phyloP scores from a whole-genome alignment of 2,888 invertebrate genomes.

The Callimorpha dominula region DNA sequence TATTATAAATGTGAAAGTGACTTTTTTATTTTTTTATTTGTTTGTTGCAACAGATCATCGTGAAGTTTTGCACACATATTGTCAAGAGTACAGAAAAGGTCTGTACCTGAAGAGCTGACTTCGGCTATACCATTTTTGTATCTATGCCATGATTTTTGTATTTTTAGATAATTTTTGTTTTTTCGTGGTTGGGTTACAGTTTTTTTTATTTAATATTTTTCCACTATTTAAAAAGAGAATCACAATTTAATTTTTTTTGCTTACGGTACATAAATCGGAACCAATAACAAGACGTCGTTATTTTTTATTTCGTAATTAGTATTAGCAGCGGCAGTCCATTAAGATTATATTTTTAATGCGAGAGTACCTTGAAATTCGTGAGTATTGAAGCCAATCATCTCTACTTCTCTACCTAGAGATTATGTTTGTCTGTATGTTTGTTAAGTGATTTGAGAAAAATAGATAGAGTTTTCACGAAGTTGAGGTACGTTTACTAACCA shows the following conservation, averaged over 20 bases:
- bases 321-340: constrained; percentile 78
- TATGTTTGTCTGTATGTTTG: constrained; percentile 19
- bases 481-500: background rate
- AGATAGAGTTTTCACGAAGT: background rate
- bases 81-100: no score
- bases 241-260: constrained; percentile 28
- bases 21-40: no score
- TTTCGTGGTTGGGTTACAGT: no score
- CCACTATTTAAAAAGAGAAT: background rate
- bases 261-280: constrained; percentile 57
- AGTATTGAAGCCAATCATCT: constrained; percentile 26
- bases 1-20: no score
- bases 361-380: constrained; percentile 15
- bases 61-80: no score
- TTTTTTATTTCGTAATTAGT: constrained; percentile 78
- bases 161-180: no score
- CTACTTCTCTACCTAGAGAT: constrained; percentile 18
- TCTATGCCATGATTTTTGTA: no score
- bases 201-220: background rate
- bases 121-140: no score
- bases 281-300: constrained; percentile 67
- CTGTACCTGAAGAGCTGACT: no score
- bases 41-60: no score
- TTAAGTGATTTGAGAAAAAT: constrained; percentile 13
- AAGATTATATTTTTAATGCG: constrained; percentile 69